Conservation (phyloP, 2,888 invertebrate genomes). For the Deilephila porcellus region DNA sequence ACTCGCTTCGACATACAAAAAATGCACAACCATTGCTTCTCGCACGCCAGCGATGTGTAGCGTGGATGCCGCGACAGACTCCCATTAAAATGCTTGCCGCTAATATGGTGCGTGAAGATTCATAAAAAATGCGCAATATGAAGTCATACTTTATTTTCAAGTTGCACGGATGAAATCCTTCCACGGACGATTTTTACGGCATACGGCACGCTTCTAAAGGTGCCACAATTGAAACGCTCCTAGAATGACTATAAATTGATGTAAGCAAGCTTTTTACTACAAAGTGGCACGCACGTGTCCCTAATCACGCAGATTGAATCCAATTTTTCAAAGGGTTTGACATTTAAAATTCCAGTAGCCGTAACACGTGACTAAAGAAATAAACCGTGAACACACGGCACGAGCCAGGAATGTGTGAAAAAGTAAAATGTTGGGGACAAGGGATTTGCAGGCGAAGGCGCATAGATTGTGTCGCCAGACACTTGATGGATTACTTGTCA, state of each 20-base stretch:
- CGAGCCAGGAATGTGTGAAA: conserved; percentile 73
- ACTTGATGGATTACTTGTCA: conserved; percentile 49
- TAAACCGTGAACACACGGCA: conserved; percentile 68
- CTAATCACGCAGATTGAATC: conserved; percentile 36
- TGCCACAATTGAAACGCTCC: conserved; percentile 31
- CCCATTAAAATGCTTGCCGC: conserved; percentile 67
- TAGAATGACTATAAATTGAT: conserved; percentile 35
- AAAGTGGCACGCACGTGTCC: conserved; percentile 28
- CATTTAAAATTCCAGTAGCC: conserved; percentile 40
- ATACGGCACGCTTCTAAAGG: conserved; percentile 19
- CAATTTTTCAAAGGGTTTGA: conserved; percentile 34
- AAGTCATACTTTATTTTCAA: conserved; percentile 44
- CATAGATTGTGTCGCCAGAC: conserved; percentile 21
- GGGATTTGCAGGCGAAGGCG: conserved; percentile 40
- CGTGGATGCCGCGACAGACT: conserved; percentile 65
- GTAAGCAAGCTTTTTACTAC: background rate
- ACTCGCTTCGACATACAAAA: conserved; percentile 45
- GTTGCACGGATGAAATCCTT: conserved; percentile 6
- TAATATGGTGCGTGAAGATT: conserved; percentile 41
- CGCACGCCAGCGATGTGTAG: conserved; percentile 54
- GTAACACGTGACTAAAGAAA: conserved; percentile 57
- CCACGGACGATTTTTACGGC: background rate
- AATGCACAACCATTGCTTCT: conserved; percentile 35
- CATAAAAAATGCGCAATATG: conserved; percentile 49
- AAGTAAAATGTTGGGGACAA: conserved; percentile 47